phyloP scores from a whole-genome alignment of 2,113 vertebrate genomes.

The Maccullochella peelii region DNA sequence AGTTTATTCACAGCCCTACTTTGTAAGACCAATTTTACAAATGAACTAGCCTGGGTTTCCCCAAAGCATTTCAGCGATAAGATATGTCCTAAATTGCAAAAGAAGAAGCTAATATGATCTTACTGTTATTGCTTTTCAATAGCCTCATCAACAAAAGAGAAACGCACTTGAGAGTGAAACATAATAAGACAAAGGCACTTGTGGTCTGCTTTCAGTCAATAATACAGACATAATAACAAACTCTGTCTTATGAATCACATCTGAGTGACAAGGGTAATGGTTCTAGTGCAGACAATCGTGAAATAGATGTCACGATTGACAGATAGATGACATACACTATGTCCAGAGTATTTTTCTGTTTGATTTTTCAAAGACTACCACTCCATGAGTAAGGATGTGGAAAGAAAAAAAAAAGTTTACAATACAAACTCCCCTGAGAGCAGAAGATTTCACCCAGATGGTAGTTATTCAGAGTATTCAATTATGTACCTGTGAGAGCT shows the following conservation, averaged over 20 bases:
- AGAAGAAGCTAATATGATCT: slow-evolving; percentile 71
- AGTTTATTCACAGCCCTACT: slow-evolving; percentile 45
- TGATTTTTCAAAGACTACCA: slow-evolving; percentile 53
- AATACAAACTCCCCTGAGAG: not conserved
- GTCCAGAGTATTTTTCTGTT: slow-evolving; percentile 34
- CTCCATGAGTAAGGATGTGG: slow-evolving; percentile 24
- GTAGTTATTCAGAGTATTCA: not conserved
- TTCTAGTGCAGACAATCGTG: slow-evolving; percentile 52
- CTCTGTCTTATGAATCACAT: slow-evolving; percentile 73
- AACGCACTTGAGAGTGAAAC: slow-evolving; percentile 67
- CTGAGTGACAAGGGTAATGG: slow-evolving; percentile 62
- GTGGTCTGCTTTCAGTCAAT: slow-evolving; percentile 73
- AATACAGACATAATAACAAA: slow-evolving; percentile 70
- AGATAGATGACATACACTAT: slow-evolving; percentile 45
- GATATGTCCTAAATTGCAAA: slow-evolving; percentile 64
- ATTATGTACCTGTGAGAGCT: slow-evolving; percentile 8
- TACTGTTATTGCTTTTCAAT: slow-evolving; percentile 78
- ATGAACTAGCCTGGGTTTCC: slow-evolving; percentile 61
- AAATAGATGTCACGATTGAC: too few species aligned
- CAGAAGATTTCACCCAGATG: not conserved
- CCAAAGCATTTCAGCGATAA: slow-evolving; percentile 68
- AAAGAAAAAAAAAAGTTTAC: not conserved
- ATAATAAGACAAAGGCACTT: slow-evolving; percentile 72
- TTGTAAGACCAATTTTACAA: slow-evolving; percentile 60
- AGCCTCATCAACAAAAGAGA: slow-evolving; percentile 75